Conservation (phyloP, 2,113 vertebrate species). For the Istiophorus platypterus region DNA sequence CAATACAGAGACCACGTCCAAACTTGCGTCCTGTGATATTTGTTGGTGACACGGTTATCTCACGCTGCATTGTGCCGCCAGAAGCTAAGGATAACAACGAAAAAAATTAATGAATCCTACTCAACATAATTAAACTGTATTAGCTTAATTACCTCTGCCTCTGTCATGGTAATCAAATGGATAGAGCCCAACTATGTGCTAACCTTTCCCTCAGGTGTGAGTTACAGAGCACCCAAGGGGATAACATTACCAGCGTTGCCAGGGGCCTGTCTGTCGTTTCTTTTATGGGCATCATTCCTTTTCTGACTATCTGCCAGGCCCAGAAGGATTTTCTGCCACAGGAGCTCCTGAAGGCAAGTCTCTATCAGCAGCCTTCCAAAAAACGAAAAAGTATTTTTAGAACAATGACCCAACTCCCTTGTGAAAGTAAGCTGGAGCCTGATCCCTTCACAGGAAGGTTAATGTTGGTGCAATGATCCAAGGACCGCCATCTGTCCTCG, state of each 20-base stretch:
- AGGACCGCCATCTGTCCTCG: conserved; percentile 53
- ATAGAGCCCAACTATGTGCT: conserved; percentile 50
- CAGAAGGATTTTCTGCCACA: conserved; percentile 36
- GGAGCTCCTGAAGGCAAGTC: conserved; percentile 21
- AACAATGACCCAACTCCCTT: conserved; percentile 59
- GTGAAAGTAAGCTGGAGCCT: conserved; percentile 45
- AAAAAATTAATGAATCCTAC: conserved; percentile 77
- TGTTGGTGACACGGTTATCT: conserved; percentile 19
- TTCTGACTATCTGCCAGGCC: conserved; percentile 33
- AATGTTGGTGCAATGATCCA: conserved; percentile 65
- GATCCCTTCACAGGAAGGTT: conserved; percentile 69
- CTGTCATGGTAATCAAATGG: conserved; percentile 74
- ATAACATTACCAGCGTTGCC: conserved; percentile 62
- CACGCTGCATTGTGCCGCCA: conserved; percentile 18
- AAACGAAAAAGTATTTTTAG: conserved; percentile 58
- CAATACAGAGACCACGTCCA: background rate
- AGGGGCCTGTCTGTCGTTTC: conserved; percentile 32
- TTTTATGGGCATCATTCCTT: conserved; percentile 48
- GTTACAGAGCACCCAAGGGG: conserved; percentile 60
- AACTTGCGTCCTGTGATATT: background rate
- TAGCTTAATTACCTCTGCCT: conserved; percentile 78
- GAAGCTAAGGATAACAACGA: conserved; percentile 53
- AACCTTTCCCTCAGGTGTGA: conserved; percentile 73
- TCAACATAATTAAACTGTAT: conserved; percentile 80
- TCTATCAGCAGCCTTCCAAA: conserved; percentile 34